Conservation (phyloP, 2,113 vertebrate species). For the Serilophus lunatus region DNA sequence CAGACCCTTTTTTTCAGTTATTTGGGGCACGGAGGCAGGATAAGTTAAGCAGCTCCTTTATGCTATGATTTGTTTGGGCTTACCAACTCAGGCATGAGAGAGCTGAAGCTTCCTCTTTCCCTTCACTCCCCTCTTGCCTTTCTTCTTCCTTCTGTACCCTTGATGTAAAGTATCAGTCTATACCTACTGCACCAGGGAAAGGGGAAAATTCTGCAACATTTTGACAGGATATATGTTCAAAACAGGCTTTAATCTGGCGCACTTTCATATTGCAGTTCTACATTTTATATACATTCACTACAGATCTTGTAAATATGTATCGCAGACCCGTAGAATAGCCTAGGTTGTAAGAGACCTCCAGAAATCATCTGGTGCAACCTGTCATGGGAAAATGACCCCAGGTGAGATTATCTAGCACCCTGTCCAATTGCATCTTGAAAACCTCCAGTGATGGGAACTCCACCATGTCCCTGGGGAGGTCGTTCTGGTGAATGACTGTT, state of each 20-base stretch:
- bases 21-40: background rate
- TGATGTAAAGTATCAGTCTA: background rate
- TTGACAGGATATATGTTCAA: background rate
- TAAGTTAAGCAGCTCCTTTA: background rate
- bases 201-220: background rate
- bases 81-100: background rate
- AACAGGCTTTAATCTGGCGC: background rate
- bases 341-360: background rate
- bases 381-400: background rate
- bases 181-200: background rate
- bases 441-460: background rate
- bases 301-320: fast-evolving
- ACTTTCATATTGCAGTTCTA: background rate
- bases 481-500: background rate
- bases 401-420: background rate
- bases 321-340: background rate
- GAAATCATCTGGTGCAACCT: background rate
- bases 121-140: background rate
- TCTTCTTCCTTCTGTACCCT: background rate
- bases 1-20: background rate
- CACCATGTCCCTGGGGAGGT: background rate
- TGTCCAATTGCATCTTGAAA: background rate
- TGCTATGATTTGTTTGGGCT: background rate
- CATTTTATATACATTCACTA: background rate
- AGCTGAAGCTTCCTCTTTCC: background rate